Percentiles rank a stretch among this genome's conserved stretches.
Evolutionary conservation across 2,797 vertebrate genomes (phyloP).

Genomic region (Enteromius afrohamiltoni): DNA sequence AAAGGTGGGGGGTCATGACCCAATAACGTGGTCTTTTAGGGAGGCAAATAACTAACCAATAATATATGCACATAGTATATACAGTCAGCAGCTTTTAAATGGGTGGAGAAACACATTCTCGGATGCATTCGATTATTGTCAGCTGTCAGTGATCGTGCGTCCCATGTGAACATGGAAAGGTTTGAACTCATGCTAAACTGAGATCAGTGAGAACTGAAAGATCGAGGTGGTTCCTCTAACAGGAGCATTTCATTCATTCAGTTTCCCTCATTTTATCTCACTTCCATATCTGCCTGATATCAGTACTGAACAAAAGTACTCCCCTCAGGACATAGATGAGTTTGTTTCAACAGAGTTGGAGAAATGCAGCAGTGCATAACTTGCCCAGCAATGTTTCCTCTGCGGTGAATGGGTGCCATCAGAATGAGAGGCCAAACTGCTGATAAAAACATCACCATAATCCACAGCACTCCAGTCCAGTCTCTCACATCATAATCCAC

Average conservation of each 20-base stretch:
- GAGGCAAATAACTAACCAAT: neutral
- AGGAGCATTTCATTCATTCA: neutral
- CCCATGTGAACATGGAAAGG: neutral
- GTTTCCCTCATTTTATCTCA: constrained; percentile 3
- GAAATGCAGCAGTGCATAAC: neutral
- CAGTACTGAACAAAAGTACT: too few relatives aligned
- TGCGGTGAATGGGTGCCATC: neutral
- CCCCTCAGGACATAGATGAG: too few relatives aligned
- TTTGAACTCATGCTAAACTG: neutral
- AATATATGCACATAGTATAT: neutral
- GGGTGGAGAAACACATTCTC: neutral
- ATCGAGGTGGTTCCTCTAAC: neutral
- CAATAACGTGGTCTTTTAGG: neutral
- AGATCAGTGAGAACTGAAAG: neutral
- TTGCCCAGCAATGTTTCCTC: neutral
- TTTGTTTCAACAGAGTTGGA: neutral
- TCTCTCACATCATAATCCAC: neutral
- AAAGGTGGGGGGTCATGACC: neutral
- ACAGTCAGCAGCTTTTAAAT: neutral
- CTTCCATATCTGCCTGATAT: neutral
- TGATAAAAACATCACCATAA: neutral
- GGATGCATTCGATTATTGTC: neutral
- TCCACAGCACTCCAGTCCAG: neutral
- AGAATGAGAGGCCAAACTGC: neutral
- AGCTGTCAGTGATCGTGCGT: neutral